Base-by-base conservation (phyloP, 2,113 vertebrate species). In the Gallinago media region DNA sequence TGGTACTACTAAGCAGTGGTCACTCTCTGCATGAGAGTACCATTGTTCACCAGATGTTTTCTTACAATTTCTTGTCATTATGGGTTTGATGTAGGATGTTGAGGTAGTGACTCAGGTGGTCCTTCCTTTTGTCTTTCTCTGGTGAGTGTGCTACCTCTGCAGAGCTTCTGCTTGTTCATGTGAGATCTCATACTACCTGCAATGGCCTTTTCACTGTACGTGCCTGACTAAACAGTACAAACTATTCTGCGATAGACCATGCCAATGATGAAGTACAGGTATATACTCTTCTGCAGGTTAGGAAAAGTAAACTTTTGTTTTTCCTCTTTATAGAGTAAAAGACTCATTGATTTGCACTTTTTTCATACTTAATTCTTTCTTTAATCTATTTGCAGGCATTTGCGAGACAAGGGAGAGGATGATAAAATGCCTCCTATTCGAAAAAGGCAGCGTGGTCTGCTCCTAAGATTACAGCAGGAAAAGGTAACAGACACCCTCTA, bases 401-500 rank as follows among this genome's bases (percentile, higher is more conserved):
- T 99, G n/a, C 97, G 99, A 97, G 99, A 99, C 97, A 99, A 99
- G 95, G 99, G 99, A 82, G 99, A 99, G 89, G 99, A 99, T 97
- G 99, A 99, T 96, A 99, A 99, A 96, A 99, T 99, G 99, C 99
- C 99, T 12, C 99, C 99, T 18, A 98, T 99, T 70, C 98, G 99
- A 85, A 99, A 99, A 95, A 99, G 98, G 84, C 99, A 99, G 95
- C 98, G 99, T 91, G 99, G 99, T 32, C 98, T 99, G 89, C 97
- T 99, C 59, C 94, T 99, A 83, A 99, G 98, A 84, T 98, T 99
- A 23, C 99, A 99, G 88, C 99, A 99, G 96, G 99, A 99, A 73
- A 99, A 99, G 99, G 99, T 99, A 98, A 92, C 40, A 44, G 38
- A 4, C 79, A n/a, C 26, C n/a, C 34, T 89, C 9, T 47, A 12